Percentiles rank a stretch among this genome's conserved stretches.
Evolutionary conservation across 2,888 invertebrate species (phyloP).

Genomic region (Acanthosepion lycidas): DNA sequence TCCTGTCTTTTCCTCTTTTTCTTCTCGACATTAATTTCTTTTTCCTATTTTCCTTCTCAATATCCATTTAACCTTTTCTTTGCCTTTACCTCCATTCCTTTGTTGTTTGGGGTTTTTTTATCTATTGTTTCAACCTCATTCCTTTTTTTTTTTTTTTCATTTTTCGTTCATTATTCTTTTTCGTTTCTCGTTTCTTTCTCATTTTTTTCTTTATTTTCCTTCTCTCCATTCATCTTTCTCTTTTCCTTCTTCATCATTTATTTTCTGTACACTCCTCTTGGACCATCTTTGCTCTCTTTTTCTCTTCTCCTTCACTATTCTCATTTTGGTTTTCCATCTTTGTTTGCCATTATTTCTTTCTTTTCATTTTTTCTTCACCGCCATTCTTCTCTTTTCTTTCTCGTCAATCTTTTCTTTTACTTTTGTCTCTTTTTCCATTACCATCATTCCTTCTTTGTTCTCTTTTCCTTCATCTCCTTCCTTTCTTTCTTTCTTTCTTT

Average conservation of each 20-base stretch:
- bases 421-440: neutral
- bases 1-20: too few species aligned
- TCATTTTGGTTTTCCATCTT: neutral
- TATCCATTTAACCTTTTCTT: neutral
- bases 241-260: too few species aligned
- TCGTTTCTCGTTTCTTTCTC: neutral
- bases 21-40: too few species aligned
- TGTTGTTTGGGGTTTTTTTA: neutral
- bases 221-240: neutral
- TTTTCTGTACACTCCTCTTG: neutral
- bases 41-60: too few species aligned
- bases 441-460: neutral
- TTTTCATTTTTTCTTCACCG: neutral
- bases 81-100: neutral
- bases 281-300: neutral
- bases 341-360: neutral
- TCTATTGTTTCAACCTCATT: too few species aligned
- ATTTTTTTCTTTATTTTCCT: neutral
- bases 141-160: neutral
- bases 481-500: neutral
- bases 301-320: neutral
- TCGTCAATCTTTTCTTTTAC: neutral
- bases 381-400: neutral
- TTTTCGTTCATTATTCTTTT: neutral
- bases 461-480: neutral